phyloP scores from a whole-genome alignment of 1,140 invertebrate species.

The Diabrotica virgifera region DNA sequence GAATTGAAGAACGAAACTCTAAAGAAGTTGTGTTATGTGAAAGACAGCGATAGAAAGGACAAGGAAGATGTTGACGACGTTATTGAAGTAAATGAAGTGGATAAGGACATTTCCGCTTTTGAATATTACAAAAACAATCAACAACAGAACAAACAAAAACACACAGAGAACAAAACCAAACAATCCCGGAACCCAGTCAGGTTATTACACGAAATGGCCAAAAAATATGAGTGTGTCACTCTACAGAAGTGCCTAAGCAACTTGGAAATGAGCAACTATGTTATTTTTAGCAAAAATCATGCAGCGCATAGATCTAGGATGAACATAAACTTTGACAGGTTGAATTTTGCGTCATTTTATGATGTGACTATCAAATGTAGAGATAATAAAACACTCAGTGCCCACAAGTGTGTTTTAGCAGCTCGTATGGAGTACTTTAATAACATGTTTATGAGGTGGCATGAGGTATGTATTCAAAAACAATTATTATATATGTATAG shows the following conservation, averaged over 20 bases:
- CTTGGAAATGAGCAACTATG: slow-evolving; percentile 39
- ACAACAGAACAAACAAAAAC: slow-evolving; percentile 33
- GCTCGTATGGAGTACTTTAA: slow-evolving; percentile 73
- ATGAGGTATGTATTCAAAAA: slow-evolving; percentile 53
- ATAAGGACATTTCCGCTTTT: slow-evolving; percentile 51
- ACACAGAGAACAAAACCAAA: slow-evolving; percentile 37
- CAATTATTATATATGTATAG: too few relatives aligned
- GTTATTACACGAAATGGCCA: slow-evolving; percentile 58
- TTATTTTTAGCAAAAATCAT: slow-evolving; percentile 26
- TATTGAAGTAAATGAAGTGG: slow-evolving; percentile 17
- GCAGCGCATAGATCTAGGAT: slow-evolving; percentile 1
- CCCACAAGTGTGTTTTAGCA: slow-evolving; percentile 71
- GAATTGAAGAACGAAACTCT: slow-evolving; percentile 37
- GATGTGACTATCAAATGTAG: slow-evolving; percentile 60
- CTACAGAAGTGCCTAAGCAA: slow-evolving; percentile 54
- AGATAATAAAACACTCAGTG: slow-evolving; percentile 58
- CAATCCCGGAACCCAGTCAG: slow-evolving; percentile 51
- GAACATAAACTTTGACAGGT: slow-evolving; percentile 38
- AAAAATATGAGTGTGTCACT: slow-evolving; percentile 50
- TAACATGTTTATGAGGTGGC: slow-evolving; percentile 72
- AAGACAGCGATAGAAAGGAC: slow-evolving; percentile 21
- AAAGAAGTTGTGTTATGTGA: slow-evolving; percentile 15
- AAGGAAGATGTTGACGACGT: slow-evolving; percentile 19
- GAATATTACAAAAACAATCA: slow-evolving; percentile 52
- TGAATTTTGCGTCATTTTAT: slow-evolving; percentile 53